Evolutionary conservation across 2,113 vertebrate species (phyloP), one percentile per base, ranked within the genome.

Genomic region (Deroptyus accipitrinus): DNA sequence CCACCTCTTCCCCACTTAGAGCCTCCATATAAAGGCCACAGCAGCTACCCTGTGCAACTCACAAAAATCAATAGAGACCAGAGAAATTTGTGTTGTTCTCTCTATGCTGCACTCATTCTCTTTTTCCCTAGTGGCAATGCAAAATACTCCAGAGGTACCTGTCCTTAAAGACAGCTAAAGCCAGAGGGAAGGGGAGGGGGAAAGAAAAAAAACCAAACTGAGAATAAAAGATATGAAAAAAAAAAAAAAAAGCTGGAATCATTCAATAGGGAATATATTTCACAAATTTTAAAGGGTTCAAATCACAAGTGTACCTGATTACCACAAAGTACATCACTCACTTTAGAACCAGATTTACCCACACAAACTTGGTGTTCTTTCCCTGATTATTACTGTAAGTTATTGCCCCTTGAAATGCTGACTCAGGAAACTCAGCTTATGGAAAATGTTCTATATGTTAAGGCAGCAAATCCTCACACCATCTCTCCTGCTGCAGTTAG

Each of bases 291-390:
- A 93, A 93, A 81, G 52, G 33, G 77, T 95, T 96, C 87, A 76
- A 39, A 97, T 88, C 93, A 95, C 88, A 94, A 94, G 80, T 78
- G 83, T 88, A 93, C 96, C 91, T 97, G 97, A 95, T 96, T 95
- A 95, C 91, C 54, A 84, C 3, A 2, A 95, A 93, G 91, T 72
- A 75, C 95, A 96, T 95, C 90, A 94, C 68, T 96, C 95, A 92
- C 91, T 96, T 97, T 91, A 94, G 92, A 96, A 96, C 64, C 77
- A 95, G 95, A 97, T 97, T 97, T 97, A 96, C 95, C 83, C 94
- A 83, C 86, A 91, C 91, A 94, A 97, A 95, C 70, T 82, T 93
- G 44, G 91, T 90, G 94, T 84, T 96, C 75, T 86, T 76, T 90
- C 31, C 33, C 64, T 90, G 69, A 96, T 96, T 96, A 97, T 95